Evolutionary conservation across 2,888 invertebrate species (phyloP), one percentile per base, ranked within the genome.

Genomic region (Rhagonycha fulva): DNA sequence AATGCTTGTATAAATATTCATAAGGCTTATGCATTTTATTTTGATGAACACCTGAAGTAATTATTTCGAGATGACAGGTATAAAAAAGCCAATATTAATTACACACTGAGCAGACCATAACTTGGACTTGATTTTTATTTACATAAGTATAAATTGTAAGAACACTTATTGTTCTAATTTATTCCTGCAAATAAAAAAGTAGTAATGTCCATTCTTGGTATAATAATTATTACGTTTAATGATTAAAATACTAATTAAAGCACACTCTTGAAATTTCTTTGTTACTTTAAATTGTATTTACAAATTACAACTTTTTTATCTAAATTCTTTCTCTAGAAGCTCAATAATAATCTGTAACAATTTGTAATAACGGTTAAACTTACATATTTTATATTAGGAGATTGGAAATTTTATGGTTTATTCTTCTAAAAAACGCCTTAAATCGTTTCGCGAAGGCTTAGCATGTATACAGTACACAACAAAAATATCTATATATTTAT

Each of bases 1-100:
- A 62, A 70, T 68, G 62, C 72, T 75, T 78, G 77, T 85, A 86
- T 87, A 86, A 86, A 86, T 86, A 86, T 86, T 86, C 86, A 86
- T 86, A 83, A 86, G 84, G 79, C 77, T 77, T 79, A 76, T 76
- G 74, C 77, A 81, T 77, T 82, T 81, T 81, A 76, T 84, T 84
- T 84, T 85, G 85, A 85, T 84, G 85, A 84, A 85, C 85, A 86
- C 84, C 85, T 84, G 83, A 83, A 85, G 85, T 85, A 84, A 84
- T 84, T 85, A 85, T 85, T 85, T 82, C 81, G 80, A 80, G 82
- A 82, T 85, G 85, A 85, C 86, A 85, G 84, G 82, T 77, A 81
- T 77, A 81, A 77, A 72, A 77, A 32, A 68, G 30, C 67, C 30
- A 70, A 69, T 72, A 75, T 75, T 74, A 75, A 78, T 75, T 78